Evolutionary conservation across 1,140 invertebrate species (phyloP).

Genomic region (Brachionus calyciflorus): DNA sequence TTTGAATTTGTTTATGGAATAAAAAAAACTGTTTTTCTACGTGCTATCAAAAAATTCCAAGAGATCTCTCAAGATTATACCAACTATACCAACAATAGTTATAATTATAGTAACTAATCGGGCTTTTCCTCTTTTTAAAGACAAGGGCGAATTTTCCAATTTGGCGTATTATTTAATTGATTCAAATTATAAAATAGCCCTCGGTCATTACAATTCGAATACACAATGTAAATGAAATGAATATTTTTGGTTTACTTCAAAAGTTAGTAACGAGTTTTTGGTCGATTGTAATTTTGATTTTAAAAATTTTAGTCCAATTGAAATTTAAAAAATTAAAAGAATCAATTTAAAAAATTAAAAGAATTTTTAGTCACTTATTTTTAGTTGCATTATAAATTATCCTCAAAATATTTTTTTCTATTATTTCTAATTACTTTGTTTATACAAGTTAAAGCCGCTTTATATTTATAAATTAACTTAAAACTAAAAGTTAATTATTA

Average conservation of each 20-base stretch:
- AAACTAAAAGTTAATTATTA: no score
- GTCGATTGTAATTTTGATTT: not conserved
- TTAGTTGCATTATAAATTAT: no score
- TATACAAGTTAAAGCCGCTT: no score
- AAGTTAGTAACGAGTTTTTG: conserved; percentile 14
- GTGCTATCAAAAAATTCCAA: conserved; percentile 32
- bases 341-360: no score
- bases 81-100: no score
- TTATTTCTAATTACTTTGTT: no score
- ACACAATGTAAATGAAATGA: conserved; percentile 19
- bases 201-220: conserved; percentile 12
- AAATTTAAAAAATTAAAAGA: no score
- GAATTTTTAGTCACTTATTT: no score
- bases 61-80: conserved; percentile 11
- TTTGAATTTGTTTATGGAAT: conserved; percentile 28
- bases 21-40: conserved; percentile 25
- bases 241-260: conserved; percentile 7
- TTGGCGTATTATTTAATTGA: conserved; percentile 24
- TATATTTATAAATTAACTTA: no score
- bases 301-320: conserved; percentile 6
- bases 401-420: no score
- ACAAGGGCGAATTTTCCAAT: conserved; percentile 4
- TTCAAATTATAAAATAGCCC: conserved; percentile 22
- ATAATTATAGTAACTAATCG: no score
- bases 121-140: no score